phyloP scores from a whole-genome alignment of 2,113 vertebrate species.

The Catagonus wagneri region DNA sequence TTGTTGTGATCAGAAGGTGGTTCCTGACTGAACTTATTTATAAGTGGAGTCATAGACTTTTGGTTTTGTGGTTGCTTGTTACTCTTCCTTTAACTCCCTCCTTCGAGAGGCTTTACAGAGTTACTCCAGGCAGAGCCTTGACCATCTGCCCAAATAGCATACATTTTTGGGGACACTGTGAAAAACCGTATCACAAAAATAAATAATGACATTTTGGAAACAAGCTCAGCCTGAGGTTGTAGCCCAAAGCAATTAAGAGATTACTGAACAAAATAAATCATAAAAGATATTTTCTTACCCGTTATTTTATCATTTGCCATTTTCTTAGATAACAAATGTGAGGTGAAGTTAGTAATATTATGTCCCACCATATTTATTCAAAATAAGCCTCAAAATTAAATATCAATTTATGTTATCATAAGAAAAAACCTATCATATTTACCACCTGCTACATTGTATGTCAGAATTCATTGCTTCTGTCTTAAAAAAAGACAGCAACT shows the following conservation, averaged over 20 bases:
- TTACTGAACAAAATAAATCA: not conserved
- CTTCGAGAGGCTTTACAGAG: not conserved
- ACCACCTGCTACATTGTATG: not conserved
- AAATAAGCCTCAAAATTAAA: slow-evolving; percentile 41
- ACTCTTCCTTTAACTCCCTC: not conserved
- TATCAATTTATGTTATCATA: slow-evolving; percentile 14
- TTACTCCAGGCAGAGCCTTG: not conserved
- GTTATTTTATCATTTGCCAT: not conserved
- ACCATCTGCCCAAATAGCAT: not conserved
- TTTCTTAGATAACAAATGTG: not conserved
- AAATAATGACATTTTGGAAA: slow-evolving; percentile 1
- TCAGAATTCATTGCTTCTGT: slow-evolving; percentile 64
- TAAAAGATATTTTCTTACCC: not conserved
- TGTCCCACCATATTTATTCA: not conserved
- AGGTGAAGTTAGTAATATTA: not conserved
- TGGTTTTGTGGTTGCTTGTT: not conserved
- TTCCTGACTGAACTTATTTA: not conserved
- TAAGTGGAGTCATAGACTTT: not conserved
- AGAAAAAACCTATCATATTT: not conserved
- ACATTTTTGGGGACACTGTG: not conserved
- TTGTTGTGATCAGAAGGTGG: not conserved
- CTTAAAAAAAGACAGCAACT: slow-evolving; percentile 28
- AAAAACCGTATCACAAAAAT: not conserved
- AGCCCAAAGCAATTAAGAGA: not conserved
- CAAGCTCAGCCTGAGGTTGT: not conserved